Percentiles rank a stretch among this genome's conserved stretches.
Evolutionary conservation across 2,888 invertebrate species (phyloP).

Genomic region (Hemithea aestivaria): DNA sequence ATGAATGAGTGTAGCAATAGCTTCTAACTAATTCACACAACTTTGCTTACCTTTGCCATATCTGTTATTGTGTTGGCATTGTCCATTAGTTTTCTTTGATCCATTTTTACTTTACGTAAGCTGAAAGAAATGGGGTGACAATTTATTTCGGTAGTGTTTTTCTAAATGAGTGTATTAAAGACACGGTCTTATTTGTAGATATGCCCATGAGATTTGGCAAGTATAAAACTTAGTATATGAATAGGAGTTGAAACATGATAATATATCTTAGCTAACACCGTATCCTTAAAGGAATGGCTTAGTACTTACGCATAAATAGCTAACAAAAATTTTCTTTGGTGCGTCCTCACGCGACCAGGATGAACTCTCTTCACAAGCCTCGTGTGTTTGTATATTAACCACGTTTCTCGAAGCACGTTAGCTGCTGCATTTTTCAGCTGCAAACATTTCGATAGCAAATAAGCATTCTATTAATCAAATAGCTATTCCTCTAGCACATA

Average conservation of each 20-base stretch:
- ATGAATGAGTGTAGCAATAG: conserved; percentile 65
- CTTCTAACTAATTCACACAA: conserved; percentile 28
- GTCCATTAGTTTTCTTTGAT: conserved; percentile 99
- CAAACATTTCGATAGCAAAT: conserved; percentile 37
- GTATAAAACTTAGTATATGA: too few relatives aligned
- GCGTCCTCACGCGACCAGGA: conserved; percentile 96
- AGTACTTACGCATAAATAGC: conserved; percentile 98
- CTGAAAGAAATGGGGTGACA: conserved; percentile 72
- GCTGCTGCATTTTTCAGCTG: conserved; percentile 99
- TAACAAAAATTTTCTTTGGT: conserved; percentile 99
- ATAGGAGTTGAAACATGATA: too few relatives aligned
- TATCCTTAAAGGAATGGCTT: background rate
- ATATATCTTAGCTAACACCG: background rate
- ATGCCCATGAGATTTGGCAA: too few relatives aligned
- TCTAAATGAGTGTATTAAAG: too few relatives aligned
- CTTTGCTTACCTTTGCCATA: conserved; percentile 96
- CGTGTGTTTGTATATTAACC: conserved; percentile 99
- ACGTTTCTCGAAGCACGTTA: conserved; percentile 99
- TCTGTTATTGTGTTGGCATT: conserved; percentile 99
- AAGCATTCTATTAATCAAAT: background rate
- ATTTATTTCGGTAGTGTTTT: too few relatives aligned
- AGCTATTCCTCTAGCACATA: too few relatives aligned
- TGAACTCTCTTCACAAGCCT: conserved; percentile 98
- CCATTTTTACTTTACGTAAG: conserved; percentile 99
- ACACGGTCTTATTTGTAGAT: too few relatives aligned